Evolutionary conservation across 2,113 vertebrate genomes (phyloP).

Genomic region (Salvator merianae): DNA sequence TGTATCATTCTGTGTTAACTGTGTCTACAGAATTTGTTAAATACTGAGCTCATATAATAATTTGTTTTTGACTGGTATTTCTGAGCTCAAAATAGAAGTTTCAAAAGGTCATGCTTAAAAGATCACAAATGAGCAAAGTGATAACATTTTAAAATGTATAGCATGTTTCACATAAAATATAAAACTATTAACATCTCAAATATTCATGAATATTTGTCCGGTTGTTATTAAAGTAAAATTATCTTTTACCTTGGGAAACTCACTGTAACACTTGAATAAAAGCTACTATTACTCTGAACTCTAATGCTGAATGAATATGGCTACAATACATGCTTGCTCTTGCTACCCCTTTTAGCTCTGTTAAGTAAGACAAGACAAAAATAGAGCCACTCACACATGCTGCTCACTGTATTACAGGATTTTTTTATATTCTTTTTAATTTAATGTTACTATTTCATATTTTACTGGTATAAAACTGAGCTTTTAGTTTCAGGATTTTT

Average conservation of each 20-base stretch:
- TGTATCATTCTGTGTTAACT: neutral
- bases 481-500: neutral
- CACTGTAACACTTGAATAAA: neutral
- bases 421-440: slow-evolving; percentile 45
- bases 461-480: slow-evolving; percentile 7
- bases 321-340: neutral
- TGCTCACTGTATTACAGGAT: slow-evolving; percentile 16
- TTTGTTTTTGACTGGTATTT: neutral
- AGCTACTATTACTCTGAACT: slow-evolving; percentile 4
- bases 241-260: neutral
- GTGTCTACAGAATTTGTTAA: neutral
- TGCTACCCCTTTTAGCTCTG: slow-evolving; percentile 31
- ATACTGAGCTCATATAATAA: neutral
- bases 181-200: neutral
- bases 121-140: neutral
- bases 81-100: slow-evolving; percentile 6
- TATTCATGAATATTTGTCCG: neutral
- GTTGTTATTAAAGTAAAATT: neutral
- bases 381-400: slow-evolving; percentile 11
- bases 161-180: neutral
- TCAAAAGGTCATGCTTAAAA: neutral
- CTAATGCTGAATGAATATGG: slow-evolving; percentile 8
- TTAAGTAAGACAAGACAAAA: slow-evolving; percentile 37
- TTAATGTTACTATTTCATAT: slow-evolving; percentile 37
- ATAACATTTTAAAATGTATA: neutral